A percentile compares a stretch with the other conserved stretches of the same genome.
Evolutionary conservation across 1,140 invertebrate genomes (phyloP).

Genomic region (Heliconius hermathena): DNA sequence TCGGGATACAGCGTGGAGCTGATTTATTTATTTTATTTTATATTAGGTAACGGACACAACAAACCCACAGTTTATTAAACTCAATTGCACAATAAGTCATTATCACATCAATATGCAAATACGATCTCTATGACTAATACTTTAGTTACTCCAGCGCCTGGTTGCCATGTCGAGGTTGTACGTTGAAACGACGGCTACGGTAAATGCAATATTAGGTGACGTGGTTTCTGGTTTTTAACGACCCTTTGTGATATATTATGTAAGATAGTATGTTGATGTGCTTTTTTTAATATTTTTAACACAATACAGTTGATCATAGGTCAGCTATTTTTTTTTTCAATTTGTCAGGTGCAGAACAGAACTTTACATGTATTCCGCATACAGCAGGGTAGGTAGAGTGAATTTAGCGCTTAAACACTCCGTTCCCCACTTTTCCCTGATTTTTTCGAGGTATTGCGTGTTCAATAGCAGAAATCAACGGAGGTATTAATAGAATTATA

Average conservation of each 20-base stretch:
- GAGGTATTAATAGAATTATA: too few species aligned
- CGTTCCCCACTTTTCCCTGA: too few species aligned
- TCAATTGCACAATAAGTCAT: constrained; percentile 3
- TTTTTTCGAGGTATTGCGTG: too few species aligned
- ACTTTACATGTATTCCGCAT: too few species aligned
- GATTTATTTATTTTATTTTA: too few species aligned
- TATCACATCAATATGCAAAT: constrained; percentile 6
- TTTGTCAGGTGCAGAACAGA: too few species aligned
- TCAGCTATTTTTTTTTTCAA: too few species aligned
- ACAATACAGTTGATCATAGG: too few species aligned
- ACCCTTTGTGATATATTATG: background rate
- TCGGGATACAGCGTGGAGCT: too few species aligned
- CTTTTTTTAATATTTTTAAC: background rate
- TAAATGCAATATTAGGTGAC: constrained; percentile 3
- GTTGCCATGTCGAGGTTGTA: background rate
- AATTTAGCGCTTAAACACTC: too few species aligned
- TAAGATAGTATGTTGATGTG: background rate
- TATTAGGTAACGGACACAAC: background rate
- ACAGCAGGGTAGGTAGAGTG: too few species aligned
- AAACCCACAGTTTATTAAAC: background rate
- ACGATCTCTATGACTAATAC: background rate
- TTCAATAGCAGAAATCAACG: too few species aligned
- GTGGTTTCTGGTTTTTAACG: constrained; percentile 7
- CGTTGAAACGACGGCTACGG: background rate
- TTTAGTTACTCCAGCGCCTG: background rate